Base-by-base conservation (phyloP, 2,113 vertebrate species). In the Tiliqua scincoides region DNA sequence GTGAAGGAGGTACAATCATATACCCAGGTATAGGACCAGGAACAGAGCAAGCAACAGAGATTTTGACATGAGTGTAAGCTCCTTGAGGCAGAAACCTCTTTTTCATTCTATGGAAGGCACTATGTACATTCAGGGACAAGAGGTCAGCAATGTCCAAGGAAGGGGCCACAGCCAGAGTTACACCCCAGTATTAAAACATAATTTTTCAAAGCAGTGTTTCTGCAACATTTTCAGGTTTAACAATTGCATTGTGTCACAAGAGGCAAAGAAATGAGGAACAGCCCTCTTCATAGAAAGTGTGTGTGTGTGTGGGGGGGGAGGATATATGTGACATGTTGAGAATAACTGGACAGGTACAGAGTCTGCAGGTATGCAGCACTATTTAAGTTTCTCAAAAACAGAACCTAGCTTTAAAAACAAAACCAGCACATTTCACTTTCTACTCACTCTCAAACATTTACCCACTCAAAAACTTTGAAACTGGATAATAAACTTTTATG, bases 391-490 rank as follows among this genome's bases (percentile, higher is more conserved):
- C 74, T 48, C 57, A 30, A 48, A 61, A 75, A 63, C 15, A 63
- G 27, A 43, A 23, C 27, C 40, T 83, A 21, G n/a, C 32, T 82
- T 82, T 54, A 43, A 74, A 62, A 83, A n/a, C 43, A 30, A 68
- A 70, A 73, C 54, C 25, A 80, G 10, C 79, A 67, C 48, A 54
- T 30, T 68, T 74, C 21, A 18, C 21, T 7, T 43, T 76, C 86
- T 81, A 81, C 61, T 52, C 23, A 25, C 23, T 68, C 72, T 0
- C 0, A 0, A 25, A 4, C 61, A 23, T 48, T 2, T 30, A 37
- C 84, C 2, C 0, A 74, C 37, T 0, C 0, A 0, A 25, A 30
- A 57, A 6, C 20, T 48, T 68, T 85, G 2, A 0, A 79, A n/a
- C 18, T 5, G 21, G 73, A 6, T 1, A 20, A 83, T 35, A 86